Percentiles rank a stretch among this genome's conserved stretches.
phyloP scores from a whole-genome alignment of 2,888 invertebrate genomes.

The Aplocera efformata region DNA sequence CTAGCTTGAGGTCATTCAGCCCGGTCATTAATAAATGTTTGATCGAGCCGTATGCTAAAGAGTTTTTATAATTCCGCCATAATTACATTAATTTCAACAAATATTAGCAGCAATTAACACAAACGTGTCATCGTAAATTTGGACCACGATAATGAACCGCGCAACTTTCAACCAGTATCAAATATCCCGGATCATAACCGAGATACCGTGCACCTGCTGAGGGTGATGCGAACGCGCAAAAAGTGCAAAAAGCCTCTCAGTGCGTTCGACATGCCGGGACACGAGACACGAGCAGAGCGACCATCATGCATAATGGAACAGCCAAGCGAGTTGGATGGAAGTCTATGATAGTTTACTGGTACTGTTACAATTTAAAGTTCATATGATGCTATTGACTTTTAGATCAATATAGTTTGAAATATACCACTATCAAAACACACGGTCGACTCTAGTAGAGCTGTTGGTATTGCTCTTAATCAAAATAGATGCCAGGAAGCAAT shows the following conservation, averaged over 20 bases:
- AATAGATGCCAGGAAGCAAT: no score
- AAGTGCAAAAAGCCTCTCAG: conserved; percentile 16
- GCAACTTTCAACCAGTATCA: conserved; percentile 11
- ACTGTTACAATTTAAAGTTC: conserved; percentile 3
- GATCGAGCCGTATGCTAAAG: no score
- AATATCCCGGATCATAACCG: conserved; percentile 13
- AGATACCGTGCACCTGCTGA: conserved; percentile 16
- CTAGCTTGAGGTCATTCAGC: no score
- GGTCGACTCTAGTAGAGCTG: no score
- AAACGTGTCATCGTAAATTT: not conserved
- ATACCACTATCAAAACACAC: no score
- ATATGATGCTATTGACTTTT: no score
- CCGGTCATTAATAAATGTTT: no score
- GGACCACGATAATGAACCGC: not conserved
- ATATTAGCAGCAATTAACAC: not conserved
- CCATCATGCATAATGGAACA: conserved; percentile 20
- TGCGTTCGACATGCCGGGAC: conserved; percentile 20
- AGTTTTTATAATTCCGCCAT: no score
- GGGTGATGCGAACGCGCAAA: conserved; percentile 14
- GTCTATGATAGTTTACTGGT: no score
- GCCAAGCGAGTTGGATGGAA: conserved; percentile 6
- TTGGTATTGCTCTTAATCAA: no score
- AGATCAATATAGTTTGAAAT: no score
- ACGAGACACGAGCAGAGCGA: conserved; percentile 9
- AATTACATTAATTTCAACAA: not conserved